Evolutionary conservation across 1,140 invertebrate species (phyloP), one percentile per base, ranked within the genome.

Genomic region (Drosophila triauraria): DNA sequence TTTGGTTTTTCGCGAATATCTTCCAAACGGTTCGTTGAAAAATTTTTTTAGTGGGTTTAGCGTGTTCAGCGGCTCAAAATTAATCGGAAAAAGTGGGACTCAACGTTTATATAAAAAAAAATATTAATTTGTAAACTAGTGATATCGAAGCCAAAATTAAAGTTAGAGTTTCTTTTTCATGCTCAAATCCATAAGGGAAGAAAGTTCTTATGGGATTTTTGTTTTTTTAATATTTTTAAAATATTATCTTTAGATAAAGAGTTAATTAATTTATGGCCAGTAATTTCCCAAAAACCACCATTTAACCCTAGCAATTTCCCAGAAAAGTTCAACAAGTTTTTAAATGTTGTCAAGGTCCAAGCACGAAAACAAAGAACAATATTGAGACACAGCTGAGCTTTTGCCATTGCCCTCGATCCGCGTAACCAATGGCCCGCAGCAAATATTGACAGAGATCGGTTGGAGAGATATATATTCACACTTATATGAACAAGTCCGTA

Each of bases 361-460:
- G 42, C 32, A 27, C 27, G 20, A 54, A 54, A 54, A 42, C 67
- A 59, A 71, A 72, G 67, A 72, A 71, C 67, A 47, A 72, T 32
- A 27, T 58, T 71, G 38, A 50, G 27, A 25, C 43, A 48, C 12
- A 15, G 44, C 30, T 12, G 32, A 48, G 65, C 51, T 58, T 71
- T 71, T 43, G 62, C 43, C 50, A 58, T 30, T 38, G 64, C 32
- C 60, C 44, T 63, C 30, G 53, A 54, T 54, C 51, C 32, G 38
- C 30, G 30, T 53, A 35, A 35, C 23, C 42, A 47, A 20, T 51
- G 58, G 51, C 6, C 32, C 5, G 58, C 17, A 23, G 40, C 27
- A 40, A 72, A 72, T 72, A 72, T 72, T 50, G 51, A 50, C 69
- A 35, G 67, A 71, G 51, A 59, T 69, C 46, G 25, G 43, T 12